Base-by-base conservation (phyloP, 2,888 invertebrate genomes). In the Anorthoa munda region DNA sequence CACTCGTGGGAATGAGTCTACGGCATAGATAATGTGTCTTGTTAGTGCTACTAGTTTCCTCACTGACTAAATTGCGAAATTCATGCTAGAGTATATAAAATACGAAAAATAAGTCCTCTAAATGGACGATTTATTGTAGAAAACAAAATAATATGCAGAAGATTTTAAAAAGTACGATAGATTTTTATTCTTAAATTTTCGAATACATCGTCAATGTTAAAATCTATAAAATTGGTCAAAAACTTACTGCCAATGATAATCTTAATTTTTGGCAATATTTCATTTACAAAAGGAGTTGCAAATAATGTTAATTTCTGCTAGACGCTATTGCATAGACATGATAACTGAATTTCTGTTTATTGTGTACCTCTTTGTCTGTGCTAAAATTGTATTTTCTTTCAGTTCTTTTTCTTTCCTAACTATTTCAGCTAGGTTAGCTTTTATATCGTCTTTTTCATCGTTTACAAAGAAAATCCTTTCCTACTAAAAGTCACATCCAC, bases 21-120 rank as follows among this genome's bases (percentile, higher is more conserved):
- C 66, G 55, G 80, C 56, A 74, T 66, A 79, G 79, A 82, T 82
- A 86, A 82, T 76, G 73, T 77, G 72, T 77, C 83, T 82, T 86
- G 87, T 84, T 86, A 87, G 78, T 65, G 56, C 59, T 17, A n/a
- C 45, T 76, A 70, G 79, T 80, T 82, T 59, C 68, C 50, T 46
- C 58, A 48, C 58, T 46, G 48, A 39, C 66, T 66, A 66, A 69
- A 59, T 74, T 82, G 21, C 12, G 18, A 64, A 78, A 67, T 60
- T 60, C 31, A 50, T 64, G 56, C 18, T 60, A n/a, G 17, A 26
- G 13, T 53, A 70, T 73, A 48, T 74, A 50, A 56, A 67, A 45
- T 70, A 66, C 39, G 12, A n/a, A 21, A n/a, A 58, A 26, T 17
- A 59, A 39, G 21, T 21, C 18, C 2, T 11, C 15, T 50, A 58